phyloP scores from a whole-genome alignment of 2,113 vertebrate genomes.

The Spea bombifrons region DNA sequence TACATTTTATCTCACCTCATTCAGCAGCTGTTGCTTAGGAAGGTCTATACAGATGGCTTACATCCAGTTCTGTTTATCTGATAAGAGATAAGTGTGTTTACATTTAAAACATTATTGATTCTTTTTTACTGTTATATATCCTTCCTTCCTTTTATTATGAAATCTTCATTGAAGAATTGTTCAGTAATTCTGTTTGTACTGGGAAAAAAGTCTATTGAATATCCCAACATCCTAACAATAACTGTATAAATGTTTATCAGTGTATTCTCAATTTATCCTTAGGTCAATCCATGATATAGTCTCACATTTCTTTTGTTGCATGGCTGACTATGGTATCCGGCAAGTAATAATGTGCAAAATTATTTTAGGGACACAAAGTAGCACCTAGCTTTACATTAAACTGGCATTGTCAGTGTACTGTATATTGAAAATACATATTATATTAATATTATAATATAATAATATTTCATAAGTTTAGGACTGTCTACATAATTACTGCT shows the following conservation, averaged over 20 bases:
- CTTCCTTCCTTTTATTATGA: constrained; percentile 33
- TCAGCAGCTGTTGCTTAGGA: constrained; percentile 20
- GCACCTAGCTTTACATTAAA: not conserved
- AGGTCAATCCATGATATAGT: not conserved
- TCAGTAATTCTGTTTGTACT: constrained; percentile 8
- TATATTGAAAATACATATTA: too few relatives aligned
- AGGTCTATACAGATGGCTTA: constrained; percentile 25
- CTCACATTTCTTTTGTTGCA: not conserved
- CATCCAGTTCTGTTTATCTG: constrained; percentile 34
- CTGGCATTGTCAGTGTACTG: too few relatives aligned
- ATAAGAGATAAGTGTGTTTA: constrained; percentile 30
- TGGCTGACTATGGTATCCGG: not conserved
- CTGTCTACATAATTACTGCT: too few relatives aligned
- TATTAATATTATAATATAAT: too few relatives aligned
- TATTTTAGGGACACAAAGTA: not conserved
- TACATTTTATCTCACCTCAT: constrained; percentile 21
- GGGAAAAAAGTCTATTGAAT: not conserved
- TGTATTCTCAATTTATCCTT: not conserved
- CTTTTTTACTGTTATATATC: constrained; percentile 19
- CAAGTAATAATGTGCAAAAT: not conserved
- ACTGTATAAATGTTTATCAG: not conserved
- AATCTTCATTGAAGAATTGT: constrained; percentile 4
- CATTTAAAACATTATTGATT: constrained; percentile 34
- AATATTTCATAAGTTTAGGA: too few relatives aligned
- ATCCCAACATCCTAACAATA: not conserved